Evolutionary conservation across 2,113 vertebrate species (phyloP).

Genomic region (Arenaria interpres): DNA sequence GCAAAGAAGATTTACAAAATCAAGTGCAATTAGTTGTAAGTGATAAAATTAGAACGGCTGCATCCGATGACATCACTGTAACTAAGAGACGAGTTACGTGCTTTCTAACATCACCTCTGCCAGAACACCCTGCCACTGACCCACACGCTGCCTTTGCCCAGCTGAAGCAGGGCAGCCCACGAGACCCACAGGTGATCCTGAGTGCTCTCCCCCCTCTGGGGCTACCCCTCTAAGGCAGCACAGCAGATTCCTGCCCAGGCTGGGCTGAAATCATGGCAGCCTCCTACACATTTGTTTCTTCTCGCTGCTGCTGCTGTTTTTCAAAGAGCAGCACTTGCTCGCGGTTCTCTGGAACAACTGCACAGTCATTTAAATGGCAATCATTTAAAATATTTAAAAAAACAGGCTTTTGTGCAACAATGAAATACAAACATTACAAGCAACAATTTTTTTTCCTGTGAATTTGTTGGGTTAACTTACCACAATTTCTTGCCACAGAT

Average conservation of each 20-base stretch:
- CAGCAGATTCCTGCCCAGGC: neutral
- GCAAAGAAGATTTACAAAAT: neutral
- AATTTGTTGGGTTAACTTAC: neutral
- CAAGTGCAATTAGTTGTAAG: neutral
- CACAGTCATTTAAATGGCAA: neutral
- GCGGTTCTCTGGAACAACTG: neutral
- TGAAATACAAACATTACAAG: accelerated
- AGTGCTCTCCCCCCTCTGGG: accelerated
- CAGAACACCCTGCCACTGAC: accelerated
- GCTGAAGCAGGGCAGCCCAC: neutral
- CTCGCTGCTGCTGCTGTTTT: neutral
- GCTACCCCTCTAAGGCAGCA: accelerated
- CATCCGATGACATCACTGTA: neutral
- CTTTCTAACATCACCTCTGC: neutral
- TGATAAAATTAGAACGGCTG: neutral
- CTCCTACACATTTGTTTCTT: accelerated
- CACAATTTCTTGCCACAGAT: neutral
- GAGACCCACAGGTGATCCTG: accelerated
- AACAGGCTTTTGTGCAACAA: neutral
- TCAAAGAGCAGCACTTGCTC: neutral
- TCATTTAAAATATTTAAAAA: neutral
- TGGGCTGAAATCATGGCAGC: neutral
- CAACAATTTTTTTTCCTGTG: neutral
- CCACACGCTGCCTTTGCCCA: accelerated
- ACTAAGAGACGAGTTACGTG: neutral